Percentiles rank a stretch among this genome's conserved stretches.
These are phyloP conservation scores for Metridium senile DNA, from an alignment of 92 coral and sea anemone genomes.

Conservation along the genomic window DNA sequence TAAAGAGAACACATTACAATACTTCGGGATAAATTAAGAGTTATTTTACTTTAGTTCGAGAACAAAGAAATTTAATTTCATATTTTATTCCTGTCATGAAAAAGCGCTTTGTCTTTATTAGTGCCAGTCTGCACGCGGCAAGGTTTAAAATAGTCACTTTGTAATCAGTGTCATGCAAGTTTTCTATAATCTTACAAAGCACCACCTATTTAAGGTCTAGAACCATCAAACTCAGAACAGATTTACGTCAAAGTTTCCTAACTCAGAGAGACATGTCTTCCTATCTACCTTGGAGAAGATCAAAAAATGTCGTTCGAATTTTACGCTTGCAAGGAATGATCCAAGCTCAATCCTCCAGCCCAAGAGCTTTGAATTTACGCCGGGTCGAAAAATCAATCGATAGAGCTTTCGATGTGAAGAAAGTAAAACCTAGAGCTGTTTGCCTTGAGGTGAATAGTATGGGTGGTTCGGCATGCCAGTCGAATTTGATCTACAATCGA, in stretches of 20 bases:
- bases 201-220: not conserved
- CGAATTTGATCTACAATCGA: slow-evolving; percentile 73
- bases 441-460: slow-evolving; percentile 78
- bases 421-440: slow-evolving; percentile 77
- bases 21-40: no score
- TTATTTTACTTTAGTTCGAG: no score
- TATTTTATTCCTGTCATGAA: no score
- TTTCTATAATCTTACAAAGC: not conserved
- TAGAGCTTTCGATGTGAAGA: slow-evolving; percentile 68
- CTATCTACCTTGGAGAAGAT: slow-evolving; percentile 52
- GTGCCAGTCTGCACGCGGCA: not conserved
- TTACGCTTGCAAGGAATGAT: slow-evolving; percentile 75
- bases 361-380: slow-evolving; percentile 46
- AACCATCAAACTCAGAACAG: not conserved
- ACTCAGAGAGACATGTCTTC: no score
- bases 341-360: slow-evolving; percentile 10
- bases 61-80: no score
- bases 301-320: slow-evolving; percentile 79
- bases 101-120: not conserved
- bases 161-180: not conserved
- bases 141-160: slow-evolving; percentile 1
- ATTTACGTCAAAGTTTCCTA: slow-evolving; percentile 6
- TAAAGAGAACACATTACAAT: no score
- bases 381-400: slow-evolving; percentile 67
- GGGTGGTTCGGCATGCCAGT: slow-evolving; percentile 83